These are phyloP conservation scores for Pyrrhia umbra DNA, from an alignment of 2,888 invertebrate species.

Conservation along the genomic window DNA sequence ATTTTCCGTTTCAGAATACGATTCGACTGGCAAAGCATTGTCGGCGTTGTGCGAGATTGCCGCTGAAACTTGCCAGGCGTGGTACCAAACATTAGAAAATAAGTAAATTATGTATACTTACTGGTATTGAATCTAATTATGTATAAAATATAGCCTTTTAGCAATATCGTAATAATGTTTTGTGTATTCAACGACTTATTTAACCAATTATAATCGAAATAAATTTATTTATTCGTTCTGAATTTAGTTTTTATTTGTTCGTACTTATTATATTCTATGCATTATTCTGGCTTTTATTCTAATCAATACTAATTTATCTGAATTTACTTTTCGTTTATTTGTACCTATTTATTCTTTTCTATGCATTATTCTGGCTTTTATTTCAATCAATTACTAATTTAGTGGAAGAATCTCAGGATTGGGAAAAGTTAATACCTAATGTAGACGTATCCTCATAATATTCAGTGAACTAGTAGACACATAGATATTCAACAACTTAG, in stretches of 20 bases:
- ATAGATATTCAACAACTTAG: constrained; percentile 9
- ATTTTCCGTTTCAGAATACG: constrained; percentile 91
- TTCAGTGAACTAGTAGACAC: background rate
- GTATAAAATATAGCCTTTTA: constrained; percentile 25
- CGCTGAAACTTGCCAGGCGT: constrained; percentile 95
- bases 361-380: too few relatives aligned
- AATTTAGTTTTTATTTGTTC: background rate
- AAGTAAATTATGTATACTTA: constrained; percentile 63
- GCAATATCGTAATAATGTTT: constrained; percentile 44
- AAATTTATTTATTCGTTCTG: constrained; percentile 13
- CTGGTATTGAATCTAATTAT: background rate
- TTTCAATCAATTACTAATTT: too few relatives aligned
- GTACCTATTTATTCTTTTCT: too few relatives aligned
- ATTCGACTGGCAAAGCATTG: constrained; percentile 92
- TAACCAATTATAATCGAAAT: constrained; percentile 35
- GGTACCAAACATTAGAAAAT: constrained; percentile 90
- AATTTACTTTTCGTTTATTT: too few relatives aligned
- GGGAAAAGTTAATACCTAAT: too few relatives aligned
- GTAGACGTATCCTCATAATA: background rate
- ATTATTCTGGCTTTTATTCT: too few relatives aligned
- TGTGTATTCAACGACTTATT: constrained; percentile 2
- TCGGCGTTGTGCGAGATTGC: constrained; percentile 95
- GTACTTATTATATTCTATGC: too few relatives aligned
- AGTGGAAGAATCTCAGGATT: too few relatives aligned
- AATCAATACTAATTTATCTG: too few relatives aligned